A percentile compares a stretch with the other conserved stretches of the same genome.
phyloP scores from a whole-genome alignment of 2,113 vertebrate genomes.

The Pelobates fuscus region DNA sequence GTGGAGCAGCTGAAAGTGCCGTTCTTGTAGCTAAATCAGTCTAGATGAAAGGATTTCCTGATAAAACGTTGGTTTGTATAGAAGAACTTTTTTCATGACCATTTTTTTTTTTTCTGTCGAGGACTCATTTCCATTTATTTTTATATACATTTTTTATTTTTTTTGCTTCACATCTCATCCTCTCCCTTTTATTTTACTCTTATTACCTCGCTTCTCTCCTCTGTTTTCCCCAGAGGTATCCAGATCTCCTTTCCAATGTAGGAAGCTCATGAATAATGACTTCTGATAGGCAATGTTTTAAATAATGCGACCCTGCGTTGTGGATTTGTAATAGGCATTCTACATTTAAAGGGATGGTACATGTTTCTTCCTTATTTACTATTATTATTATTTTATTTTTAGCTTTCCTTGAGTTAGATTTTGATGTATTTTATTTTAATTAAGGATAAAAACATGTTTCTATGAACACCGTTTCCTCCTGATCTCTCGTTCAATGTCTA shows the following conservation, averaged over 20 bases:
- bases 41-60: neutral
- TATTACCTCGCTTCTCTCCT: neutral
- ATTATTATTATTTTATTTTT: neutral
- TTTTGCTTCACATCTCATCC: too few relatives aligned
- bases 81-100: neutral
- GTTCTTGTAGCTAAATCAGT: neutral
- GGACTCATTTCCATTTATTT: too few relatives aligned
- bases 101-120: neutral
- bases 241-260: accelerated
- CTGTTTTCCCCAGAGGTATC: neutral
- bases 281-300: too few relatives aligned
- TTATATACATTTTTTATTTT: too few relatives aligned
- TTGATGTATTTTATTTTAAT: neutral
- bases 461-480: neutral
- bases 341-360: neutral
- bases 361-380: neutral
- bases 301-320: too few relatives aligned
- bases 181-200: neutral
- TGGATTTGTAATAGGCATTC: too few relatives aligned
- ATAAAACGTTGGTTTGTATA: neutral
- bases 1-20: neutral
- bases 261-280: too few relatives aligned
- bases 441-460: too few relatives aligned
- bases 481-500: neutral
- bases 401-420: neutral